Percentiles rank a stretch among this genome's conserved stretches.
Conservation (phyloP, 2,113 vertebrate species). For the Daubentonia madagascariensis region DNA sequence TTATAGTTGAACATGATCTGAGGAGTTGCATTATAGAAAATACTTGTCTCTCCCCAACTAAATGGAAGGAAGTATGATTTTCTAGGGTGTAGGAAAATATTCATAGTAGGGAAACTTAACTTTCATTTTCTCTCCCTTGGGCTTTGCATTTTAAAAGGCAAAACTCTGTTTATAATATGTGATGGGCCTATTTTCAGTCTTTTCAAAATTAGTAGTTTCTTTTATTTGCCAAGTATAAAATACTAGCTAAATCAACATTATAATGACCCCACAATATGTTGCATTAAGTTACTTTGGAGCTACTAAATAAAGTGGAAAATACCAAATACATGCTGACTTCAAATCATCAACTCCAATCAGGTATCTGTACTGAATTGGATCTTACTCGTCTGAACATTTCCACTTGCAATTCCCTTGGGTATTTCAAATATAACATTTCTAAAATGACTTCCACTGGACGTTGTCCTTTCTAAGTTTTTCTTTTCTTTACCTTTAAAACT, state of each 20-base stretch:
- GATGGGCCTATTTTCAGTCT: not conserved
- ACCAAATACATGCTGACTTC: not conserved
- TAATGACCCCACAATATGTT: not conserved
- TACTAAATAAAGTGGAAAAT: not conserved
- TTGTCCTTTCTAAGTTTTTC: not conserved
- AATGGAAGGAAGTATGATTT: not conserved
- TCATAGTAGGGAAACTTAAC: not conserved
- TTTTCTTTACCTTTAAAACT: not conserved
- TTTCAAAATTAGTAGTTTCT: not conserved
- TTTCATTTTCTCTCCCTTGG: not conserved
- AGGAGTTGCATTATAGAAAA: not conserved
- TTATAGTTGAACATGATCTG: not conserved
- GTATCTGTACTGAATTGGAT: not conserved
- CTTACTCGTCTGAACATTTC: not conserved
- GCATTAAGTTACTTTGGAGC: not conserved
- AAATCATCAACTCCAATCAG: not conserved
- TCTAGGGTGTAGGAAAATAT: not conserved
- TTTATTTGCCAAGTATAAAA: not conserved
- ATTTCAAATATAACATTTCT: not conserved
- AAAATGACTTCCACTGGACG: not conserved
- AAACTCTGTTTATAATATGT: not conserved
- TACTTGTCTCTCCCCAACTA: not conserved
- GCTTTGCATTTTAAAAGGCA: not conserved
- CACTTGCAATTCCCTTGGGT: fast-evolving
- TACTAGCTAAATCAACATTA: not conserved